Conservation (phyloP, 2,113 vertebrate genomes). For the Tragelaphus scriptus region DNA sequence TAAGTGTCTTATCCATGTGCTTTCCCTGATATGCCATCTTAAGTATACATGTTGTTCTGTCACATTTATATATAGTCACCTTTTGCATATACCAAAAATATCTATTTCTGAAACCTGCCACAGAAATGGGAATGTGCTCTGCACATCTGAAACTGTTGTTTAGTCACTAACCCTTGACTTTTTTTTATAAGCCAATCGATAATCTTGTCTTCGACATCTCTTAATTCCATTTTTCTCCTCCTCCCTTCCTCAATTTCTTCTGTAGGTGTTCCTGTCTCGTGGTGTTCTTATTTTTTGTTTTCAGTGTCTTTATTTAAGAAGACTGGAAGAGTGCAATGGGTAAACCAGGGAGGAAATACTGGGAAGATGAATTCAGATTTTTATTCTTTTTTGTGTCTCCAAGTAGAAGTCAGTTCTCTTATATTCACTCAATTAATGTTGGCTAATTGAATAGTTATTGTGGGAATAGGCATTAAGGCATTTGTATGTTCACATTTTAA, state of each 20-base stretch:
- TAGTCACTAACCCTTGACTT: neutral
- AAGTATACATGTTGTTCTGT: neutral
- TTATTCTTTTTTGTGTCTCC: neutral
- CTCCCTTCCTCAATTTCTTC: neutral
- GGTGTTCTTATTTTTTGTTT: neutral
- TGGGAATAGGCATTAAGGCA: neutral
- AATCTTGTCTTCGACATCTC: neutral
- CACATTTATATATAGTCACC: neutral
- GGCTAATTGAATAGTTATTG: neutral
- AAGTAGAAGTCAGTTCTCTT: neutral
- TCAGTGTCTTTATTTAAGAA: neutral
- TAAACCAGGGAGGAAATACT: neutral
- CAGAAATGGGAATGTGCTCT: neutral
- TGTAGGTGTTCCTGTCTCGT: neutral
- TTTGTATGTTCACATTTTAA: neutral
- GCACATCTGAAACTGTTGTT: neutral
- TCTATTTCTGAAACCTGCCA: neutral
- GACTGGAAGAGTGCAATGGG: neutral
- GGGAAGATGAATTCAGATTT: neutral
- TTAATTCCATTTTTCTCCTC: neutral
- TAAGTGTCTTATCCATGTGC: neutral
- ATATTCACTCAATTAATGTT: neutral
- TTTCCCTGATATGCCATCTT: neutral
- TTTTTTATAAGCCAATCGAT: neutral
- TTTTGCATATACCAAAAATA: neutral